These are phyloP conservation scores for Zaprionus davidi DNA, from an alignment of 1,140 invertebrate species.

Conservation along the genomic window DNA sequence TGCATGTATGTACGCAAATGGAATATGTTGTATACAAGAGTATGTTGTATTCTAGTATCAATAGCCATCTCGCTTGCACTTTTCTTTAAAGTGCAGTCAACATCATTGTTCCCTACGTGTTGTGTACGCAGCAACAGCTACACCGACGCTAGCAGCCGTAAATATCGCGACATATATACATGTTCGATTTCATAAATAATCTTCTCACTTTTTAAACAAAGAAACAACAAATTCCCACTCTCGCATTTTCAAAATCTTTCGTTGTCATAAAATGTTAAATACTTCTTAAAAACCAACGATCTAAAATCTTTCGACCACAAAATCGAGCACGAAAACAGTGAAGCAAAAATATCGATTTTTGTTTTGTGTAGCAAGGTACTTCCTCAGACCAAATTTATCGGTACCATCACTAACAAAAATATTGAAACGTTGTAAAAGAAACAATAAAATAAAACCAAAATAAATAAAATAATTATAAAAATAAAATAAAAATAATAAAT, in stretches of 20 bases:
- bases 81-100: conserved; percentile 29
- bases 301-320: conserved; percentile 37
- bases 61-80: conserved; percentile 53
- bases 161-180: conserved; percentile 13
- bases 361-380: background rate
- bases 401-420: background rate
- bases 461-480: too few relatives aligned
- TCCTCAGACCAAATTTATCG: background rate
- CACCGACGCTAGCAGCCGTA: conserved; percentile 28
- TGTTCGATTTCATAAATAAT: background rate
- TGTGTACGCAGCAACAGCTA: conserved; percentile 50
- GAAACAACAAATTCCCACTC: background rate
- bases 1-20: conserved; percentile 25
- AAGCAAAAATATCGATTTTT: conserved; percentile 31
- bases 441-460: background rate
- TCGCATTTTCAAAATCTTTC: background rate
- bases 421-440: background rate
- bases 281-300: conserved; percentile 19
- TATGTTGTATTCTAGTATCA: conserved; percentile 32
- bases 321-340: conserved; percentile 39
- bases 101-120: conserved; percentile 34
- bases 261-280: conserved; percentile 6
- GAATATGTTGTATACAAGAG: conserved; percentile 52
- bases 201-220: conserved; percentile 4
- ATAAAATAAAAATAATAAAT: too few relatives aligned